phyloP scores from a whole-genome alignment of 64 coral and sea anemone genomes.

The Cladopsammia gracilis region DNA sequence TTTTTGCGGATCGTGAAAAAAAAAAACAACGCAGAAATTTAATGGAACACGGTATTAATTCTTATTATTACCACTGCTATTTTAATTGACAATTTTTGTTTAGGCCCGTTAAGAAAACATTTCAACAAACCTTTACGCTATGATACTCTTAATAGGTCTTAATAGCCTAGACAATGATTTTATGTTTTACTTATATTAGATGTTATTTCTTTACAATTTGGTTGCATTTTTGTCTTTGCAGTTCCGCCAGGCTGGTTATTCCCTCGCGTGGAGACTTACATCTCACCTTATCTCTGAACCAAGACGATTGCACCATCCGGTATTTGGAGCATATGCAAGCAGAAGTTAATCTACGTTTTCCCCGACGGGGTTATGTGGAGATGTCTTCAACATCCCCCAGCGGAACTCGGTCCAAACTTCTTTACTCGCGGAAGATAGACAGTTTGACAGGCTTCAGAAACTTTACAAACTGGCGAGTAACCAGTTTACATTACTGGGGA shows the following conservation, averaged over 20 bases:
- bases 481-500: slow-evolving; percentile 61
- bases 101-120: too few species aligned
- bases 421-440: slow-evolving; percentile 27
- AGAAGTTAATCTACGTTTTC: neutral
- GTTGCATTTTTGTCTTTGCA: neutral
- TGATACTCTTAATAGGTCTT: too few species aligned
- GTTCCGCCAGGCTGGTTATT: slow-evolving; percentile 2
- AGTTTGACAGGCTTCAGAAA: neutral
- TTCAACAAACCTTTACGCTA: too few species aligned
- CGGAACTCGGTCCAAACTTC: slow-evolving; percentile 40
- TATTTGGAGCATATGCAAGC: slow-evolving; percentile 54
- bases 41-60: too few species aligned
- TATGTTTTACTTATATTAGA: too few species aligned
- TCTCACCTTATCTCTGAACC: neutral
- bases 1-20: too few species aligned
- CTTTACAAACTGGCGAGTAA: slow-evolving; percentile 24
- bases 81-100: too few species aligned
- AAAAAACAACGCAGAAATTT: too few species aligned
- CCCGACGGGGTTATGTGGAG: slow-evolving; percentile 32
- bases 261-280: neutral
- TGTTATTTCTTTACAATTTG: neutral
- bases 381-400: slow-evolving; percentile 38
- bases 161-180: too few species aligned
- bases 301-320: neutral
- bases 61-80: too few species aligned